phyloP scores from a whole-genome alignment of 2,113 vertebrate genomes.

The Aythya baeri region DNA sequence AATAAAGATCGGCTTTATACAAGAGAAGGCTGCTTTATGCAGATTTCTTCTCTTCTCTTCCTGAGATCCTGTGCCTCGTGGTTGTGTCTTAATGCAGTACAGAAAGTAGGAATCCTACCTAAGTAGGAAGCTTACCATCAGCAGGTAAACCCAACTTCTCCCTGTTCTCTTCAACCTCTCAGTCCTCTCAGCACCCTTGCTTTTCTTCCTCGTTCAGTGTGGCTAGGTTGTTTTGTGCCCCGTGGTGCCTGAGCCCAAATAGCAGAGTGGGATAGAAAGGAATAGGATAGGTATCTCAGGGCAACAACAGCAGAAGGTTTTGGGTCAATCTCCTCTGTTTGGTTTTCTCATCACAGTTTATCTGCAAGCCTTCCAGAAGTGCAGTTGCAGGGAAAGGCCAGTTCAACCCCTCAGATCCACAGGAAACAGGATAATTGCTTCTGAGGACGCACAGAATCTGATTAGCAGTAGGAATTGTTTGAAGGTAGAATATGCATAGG shows the following conservation, averaged over 20 bases:
- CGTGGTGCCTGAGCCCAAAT: not conserved
- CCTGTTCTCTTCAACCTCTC: not conserved
- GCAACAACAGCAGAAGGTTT: not conserved
- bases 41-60: not conserved
- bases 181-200: not conserved
- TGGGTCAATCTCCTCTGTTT: not conserved
- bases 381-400: not conserved
- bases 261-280: not conserved
- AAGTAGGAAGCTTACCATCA: not conserved
- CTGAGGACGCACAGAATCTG: not conserved
- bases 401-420: not conserved
- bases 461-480: constrained; percentile 23
- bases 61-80: not conserved
- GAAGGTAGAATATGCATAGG: constrained; percentile 23
- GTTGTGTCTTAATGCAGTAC: not conserved
- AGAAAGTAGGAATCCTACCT: not conserved
- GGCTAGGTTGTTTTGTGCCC: not conserved
- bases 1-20: not conserved
- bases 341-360: not conserved
- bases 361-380: not conserved
- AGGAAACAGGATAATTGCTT: constrained; percentile 13
- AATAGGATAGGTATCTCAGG: not conserved
- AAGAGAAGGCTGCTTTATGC: not conserved
- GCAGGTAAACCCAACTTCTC: not conserved
- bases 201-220: not conserved